Percentiles rank a stretch among this genome's conserved stretches.
phyloP scores from a whole-genome alignment of 2,888 invertebrate species.

The Archips crataeganus region DNA sequence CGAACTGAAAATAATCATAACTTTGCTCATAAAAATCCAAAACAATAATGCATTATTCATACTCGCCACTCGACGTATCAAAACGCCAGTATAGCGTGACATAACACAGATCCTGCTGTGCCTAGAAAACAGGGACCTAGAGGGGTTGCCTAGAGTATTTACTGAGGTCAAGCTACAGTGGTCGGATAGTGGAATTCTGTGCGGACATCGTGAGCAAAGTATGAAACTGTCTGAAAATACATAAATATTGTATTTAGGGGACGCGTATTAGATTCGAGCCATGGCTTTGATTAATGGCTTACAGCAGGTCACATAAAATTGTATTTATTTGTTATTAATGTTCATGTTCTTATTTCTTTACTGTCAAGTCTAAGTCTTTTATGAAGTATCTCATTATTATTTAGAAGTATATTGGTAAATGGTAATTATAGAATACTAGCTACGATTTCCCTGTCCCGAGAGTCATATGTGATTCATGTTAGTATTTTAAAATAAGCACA shows the following conservation, averaged over 20 bases:
- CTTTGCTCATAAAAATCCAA: conserved; percentile 86
- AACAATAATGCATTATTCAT: conserved; percentile 87
- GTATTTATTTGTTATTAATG: conserved; percentile 41
- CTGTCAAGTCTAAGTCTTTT: conserved; percentile 11
- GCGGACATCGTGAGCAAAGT: conserved; percentile 78
- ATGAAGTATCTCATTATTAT: background rate
- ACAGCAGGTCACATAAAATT: conserved; percentile 42
- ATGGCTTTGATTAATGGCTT: conserved; percentile 52
- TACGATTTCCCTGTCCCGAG: too few relatives aligned
- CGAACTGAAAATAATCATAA: conserved; percentile 86
- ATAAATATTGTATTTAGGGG: conserved; percentile 84
- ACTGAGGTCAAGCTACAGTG: conserved; percentile 64
- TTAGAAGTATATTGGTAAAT: background rate
- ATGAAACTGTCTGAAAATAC: conserved; percentile 83
- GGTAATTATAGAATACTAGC: too few relatives aligned
- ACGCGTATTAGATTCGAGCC: conserved; percentile 59
- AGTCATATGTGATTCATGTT: too few relatives aligned
- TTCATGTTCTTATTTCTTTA: conserved; percentile 38
- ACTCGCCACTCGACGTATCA: conserved; percentile 74
- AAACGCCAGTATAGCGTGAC: conserved; percentile 61
- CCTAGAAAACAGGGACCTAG: conserved; percentile 56
- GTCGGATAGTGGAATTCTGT: conserved; percentile 63
- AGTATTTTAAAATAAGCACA: too few relatives aligned
- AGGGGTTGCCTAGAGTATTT: conserved; percentile 52
- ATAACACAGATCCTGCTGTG: conserved; percentile 52